Percentiles rank a stretch among this genome's conserved stretches.
phyloP scores from a whole-genome alignment of 2,888 invertebrate genomes.

The Imbricaverruca yamaguchii region DNA sequence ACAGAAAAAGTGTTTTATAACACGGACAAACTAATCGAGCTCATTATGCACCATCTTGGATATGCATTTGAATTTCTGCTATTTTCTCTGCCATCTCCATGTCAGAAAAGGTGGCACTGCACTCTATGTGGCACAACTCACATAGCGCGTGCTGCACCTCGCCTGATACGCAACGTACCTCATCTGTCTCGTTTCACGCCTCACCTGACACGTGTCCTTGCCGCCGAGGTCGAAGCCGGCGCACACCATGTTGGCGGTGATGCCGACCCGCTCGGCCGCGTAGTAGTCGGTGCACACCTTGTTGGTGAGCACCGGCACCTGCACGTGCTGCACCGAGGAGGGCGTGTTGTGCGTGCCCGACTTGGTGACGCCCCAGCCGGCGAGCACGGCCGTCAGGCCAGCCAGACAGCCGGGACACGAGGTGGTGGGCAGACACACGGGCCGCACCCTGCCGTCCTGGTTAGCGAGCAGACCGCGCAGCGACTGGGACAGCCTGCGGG shows the following conservation, averaged over 20 bases:
- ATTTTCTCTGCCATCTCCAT: no score
- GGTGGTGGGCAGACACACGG: conserved; percentile 21
- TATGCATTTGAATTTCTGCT: no score
- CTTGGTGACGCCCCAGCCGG: conserved; percentile 4
- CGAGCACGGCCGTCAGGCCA: conserved; percentile 1
- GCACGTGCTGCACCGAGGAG: background rate
- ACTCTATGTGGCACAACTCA: no score
- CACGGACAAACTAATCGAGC: no score
- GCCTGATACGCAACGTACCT: no score
- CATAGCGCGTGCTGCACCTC: no score
- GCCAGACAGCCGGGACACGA: background rate
- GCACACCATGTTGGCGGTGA: conserved; percentile 22
- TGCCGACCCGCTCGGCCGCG: background rate
- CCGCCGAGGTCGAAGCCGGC: conserved; percentile 23
- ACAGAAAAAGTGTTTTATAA: no score
- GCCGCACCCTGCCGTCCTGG: background rate
- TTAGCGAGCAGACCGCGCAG: background rate
- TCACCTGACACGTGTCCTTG: conserved; percentile 26
- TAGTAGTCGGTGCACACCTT: background rate
- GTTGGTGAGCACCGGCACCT: conserved; percentile 5
- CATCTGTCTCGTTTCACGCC: background rate
- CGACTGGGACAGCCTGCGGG: background rate
- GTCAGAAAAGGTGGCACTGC: no score
- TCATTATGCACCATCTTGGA: no score
- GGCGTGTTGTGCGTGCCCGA: background rate